phyloP scores from a whole-genome alignment of 2,113 vertebrate genomes.

The Odocoileus virginianus region DNA sequence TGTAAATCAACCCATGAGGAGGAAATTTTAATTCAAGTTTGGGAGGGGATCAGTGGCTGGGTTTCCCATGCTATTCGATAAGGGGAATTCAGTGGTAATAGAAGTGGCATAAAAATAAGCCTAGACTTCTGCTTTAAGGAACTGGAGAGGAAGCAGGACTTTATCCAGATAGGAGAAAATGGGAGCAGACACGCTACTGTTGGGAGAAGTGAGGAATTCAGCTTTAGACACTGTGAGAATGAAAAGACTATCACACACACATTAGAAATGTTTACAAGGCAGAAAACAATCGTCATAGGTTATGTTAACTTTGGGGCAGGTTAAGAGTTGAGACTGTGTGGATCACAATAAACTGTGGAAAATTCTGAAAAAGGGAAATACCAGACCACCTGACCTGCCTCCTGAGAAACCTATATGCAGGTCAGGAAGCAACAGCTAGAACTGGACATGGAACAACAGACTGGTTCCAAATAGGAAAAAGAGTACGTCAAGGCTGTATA shows the following conservation, averaged over 20 bases:
- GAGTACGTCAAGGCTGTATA: too few species aligned
- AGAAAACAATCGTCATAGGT: neutral
- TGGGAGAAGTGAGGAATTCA: neutral
- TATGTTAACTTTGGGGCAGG: too few species aligned
- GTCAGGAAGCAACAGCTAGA: too few species aligned
- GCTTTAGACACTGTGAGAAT: neutral
- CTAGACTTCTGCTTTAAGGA: neutral
- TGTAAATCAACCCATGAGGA: neutral
- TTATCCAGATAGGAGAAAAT: neutral
- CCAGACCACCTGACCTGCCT: too few species aligned
- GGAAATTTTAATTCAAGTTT: fast-evolving
- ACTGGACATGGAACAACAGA: too few species aligned
- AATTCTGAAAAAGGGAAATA: too few species aligned
- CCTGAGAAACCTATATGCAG: too few species aligned
- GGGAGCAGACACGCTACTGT: fast-evolving
- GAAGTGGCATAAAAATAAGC: neutral
- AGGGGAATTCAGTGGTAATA: neutral
- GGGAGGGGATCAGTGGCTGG: neutral
- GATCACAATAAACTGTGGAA: too few species aligned
- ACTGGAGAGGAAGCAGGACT: neutral
- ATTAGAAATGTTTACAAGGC: neutral
- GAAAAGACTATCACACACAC: neutral
- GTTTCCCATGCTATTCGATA: fast-evolving
- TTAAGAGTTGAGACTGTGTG: neutral
- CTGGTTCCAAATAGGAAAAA: too few species aligned